Conservation (phyloP, 2,888 invertebrate species). For the Nipponacmea schrenckii region DNA sequence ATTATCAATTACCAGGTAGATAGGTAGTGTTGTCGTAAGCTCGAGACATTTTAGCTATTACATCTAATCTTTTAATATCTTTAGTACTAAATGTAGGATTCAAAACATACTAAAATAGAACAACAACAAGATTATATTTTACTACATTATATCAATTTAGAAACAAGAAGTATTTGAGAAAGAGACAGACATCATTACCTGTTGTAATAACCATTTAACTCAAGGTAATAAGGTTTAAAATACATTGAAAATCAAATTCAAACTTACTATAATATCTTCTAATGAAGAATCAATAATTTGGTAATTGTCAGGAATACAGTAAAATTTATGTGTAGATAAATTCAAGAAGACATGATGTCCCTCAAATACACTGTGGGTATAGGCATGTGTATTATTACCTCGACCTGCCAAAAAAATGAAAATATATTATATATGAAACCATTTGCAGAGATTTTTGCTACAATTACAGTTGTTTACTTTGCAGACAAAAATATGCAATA, state of each 20-base stretch:
- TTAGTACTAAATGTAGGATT: constrained; percentile 92
- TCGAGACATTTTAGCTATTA: constrained; percentile 84
- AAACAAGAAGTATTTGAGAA: background rate
- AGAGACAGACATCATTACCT: too few species aligned
- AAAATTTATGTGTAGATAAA: constrained; percentile 94
- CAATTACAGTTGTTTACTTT: too few species aligned
- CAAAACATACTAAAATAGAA: constrained; percentile 80
- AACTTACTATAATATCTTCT: constrained; percentile 85
- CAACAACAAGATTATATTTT: background rate
- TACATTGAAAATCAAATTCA: background rate
- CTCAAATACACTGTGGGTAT: constrained; percentile 97
- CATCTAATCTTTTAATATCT: constrained; percentile 85
- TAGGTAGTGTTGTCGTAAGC: constrained; percentile 97
- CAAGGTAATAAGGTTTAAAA: background rate
- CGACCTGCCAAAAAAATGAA: constrained; percentile 72
- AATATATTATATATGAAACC: background rate
- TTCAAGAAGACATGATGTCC: constrained; percentile 98
- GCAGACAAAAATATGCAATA: too few species aligned
- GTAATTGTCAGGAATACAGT: constrained; percentile 99
- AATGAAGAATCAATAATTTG: constrained; percentile 96
- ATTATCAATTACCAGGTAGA: constrained; percentile 78
- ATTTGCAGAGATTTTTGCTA: too few species aligned
- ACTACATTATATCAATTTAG: background rate
- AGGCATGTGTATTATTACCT: constrained; percentile 97
- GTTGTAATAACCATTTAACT: too few species aligned